A percentile compares a stretch with the other conserved stretches of the same genome.
These are phyloP conservation scores for Tenthredo scrophulariae DNA, from an alignment of 2,888 invertebrate genomes.

Conservation along the genomic window DNA sequence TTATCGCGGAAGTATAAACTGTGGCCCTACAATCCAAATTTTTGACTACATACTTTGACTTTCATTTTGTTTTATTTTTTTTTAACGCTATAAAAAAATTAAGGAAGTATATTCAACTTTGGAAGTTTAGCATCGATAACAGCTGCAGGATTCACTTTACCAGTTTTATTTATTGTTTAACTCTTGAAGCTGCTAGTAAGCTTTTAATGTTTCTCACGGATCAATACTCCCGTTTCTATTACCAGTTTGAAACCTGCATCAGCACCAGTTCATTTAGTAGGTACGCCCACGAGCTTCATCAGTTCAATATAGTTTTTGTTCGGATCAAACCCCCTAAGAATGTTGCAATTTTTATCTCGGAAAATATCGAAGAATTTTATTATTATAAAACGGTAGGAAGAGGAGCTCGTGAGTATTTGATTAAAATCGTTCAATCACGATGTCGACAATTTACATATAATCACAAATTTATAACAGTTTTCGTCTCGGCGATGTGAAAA, in stretches of 20 bases:
- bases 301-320: slow-evolving; percentile 10
- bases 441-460: not conserved
- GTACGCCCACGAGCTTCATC: slow-evolving; percentile 23
- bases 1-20: too few relatives aligned
- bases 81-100: not conserved
- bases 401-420: not conserved
- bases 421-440: not conserved
- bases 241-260: slow-evolving; percentile 41
- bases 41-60: not conserved
- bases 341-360: not conserved
- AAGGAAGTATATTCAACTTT: not conserved
- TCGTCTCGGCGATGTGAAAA: not conserved
- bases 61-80: not conserved
- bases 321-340: not conserved
- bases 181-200: slow-evolving; percentile 18
- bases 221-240: slow-evolving; percentile 44
- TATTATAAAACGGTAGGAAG: not conserved
- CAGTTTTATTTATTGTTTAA: slow-evolving; percentile 35
- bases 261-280: slow-evolving; percentile 18
- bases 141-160: not conserved
- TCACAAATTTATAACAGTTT: not conserved
- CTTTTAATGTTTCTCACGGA: slow-evolving; percentile 44
- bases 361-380: not conserved
- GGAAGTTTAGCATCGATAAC: slow-evolving; percentile 27
- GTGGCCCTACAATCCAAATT: not conserved